Evolutionary conservation across 2,113 vertebrate species (phyloP).

Genomic region (Gadus macrocephalus): DNA sequence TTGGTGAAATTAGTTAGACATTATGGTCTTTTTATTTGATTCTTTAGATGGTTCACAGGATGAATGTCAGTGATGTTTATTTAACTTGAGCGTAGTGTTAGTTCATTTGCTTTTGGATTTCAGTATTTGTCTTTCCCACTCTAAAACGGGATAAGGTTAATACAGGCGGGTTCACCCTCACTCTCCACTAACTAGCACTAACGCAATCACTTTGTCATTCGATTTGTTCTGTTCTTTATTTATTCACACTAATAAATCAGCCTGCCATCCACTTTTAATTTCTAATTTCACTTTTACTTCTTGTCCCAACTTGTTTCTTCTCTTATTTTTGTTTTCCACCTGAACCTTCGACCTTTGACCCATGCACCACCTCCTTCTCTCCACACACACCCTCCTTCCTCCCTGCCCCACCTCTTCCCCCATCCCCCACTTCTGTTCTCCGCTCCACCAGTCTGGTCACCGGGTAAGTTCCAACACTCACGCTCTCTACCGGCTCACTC

Average conservation of each 20-base stretch:
- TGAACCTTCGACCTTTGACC: slow-evolving; percentile 79
- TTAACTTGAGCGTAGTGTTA: too few species aligned
- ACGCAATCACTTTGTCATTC: slow-evolving; percentile 34
- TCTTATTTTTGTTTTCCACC: slow-evolving; percentile 63
- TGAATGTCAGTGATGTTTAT: too few species aligned
- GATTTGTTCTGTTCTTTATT: slow-evolving; percentile 38
- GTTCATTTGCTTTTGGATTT: slow-evolving; percentile 4
- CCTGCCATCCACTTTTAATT: slow-evolving; percentile 64
- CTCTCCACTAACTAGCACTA: slow-evolving; percentile 49
- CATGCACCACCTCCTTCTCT: slow-evolving; percentile 78
- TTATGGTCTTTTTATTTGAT: too few species aligned
- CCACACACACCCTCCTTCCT: slow-evolving; percentile 50
- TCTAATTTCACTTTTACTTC: slow-evolving; percentile 70
- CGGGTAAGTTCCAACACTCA: slow-evolving; percentile 88
- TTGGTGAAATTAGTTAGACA: too few species aligned
- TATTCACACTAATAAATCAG: slow-evolving; percentile 45
- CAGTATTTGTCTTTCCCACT: slow-evolving; percentile 3
- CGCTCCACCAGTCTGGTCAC: slow-evolving; percentile 98
- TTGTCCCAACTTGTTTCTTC: slow-evolving; percentile 54
- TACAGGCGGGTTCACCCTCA: slow-evolving; percentile 10
- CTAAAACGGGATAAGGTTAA: background rate
- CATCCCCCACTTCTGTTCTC: slow-evolving; percentile 69
- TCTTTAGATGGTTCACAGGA: too few species aligned
- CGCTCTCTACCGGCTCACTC: slow-evolving; percentile 51
- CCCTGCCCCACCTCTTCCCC: slow-evolving; percentile 39